phyloP scores from a whole-genome alignment of 2,797 vertebrate species.

The Cyclopterus lumpus region DNA sequence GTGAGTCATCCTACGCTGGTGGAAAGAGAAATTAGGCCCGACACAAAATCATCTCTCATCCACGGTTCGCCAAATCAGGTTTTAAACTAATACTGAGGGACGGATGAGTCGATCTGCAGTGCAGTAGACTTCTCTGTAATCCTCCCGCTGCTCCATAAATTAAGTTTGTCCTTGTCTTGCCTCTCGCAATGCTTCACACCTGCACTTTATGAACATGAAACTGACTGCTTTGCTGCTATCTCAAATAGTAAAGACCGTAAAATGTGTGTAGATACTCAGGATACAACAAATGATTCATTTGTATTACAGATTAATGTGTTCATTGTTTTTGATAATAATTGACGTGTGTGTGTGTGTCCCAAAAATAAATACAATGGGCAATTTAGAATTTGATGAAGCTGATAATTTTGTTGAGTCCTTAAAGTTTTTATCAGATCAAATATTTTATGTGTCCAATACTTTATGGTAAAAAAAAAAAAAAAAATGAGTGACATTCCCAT shows the following conservation, averaged over 20 bases:
- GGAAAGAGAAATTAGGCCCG: slow-evolving; percentile 50
- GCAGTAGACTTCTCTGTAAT: slow-evolving; percentile 18
- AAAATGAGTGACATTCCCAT: neutral
- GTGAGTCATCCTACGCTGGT: slow-evolving; percentile 41
- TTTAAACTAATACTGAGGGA: slow-evolving; percentile 53
- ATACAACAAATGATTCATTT: neutral
- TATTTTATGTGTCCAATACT: neutral
- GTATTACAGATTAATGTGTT: neutral
- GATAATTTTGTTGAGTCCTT: too few relatives aligned
- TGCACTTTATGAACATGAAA: slow-evolving; percentile 3
- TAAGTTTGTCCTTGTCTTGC: slow-evolving; percentile 30
- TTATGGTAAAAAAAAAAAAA: too few relatives aligned
- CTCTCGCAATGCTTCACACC: slow-evolving; percentile 10
- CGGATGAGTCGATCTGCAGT: slow-evolving; percentile 37
- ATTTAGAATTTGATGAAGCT: too few relatives aligned
- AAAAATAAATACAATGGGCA: too few relatives aligned
- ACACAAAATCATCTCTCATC: slow-evolving; percentile 56
- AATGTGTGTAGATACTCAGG: too few relatives aligned
- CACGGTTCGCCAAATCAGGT: slow-evolving; percentile 43
- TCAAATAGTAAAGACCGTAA: neutral
- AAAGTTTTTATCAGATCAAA: neutral
- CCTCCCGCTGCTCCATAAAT: slow-evolving; percentile 23
- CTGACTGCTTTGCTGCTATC: slow-evolving; percentile 1
- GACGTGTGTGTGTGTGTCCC: too few relatives aligned
- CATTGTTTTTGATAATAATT: too few relatives aligned